Percentiles rank a stretch among this genome's conserved stretches.
Evolutionary conservation across 2,888 invertebrate genomes (phyloP).

Genomic region (Byasa hedistus): DNA sequence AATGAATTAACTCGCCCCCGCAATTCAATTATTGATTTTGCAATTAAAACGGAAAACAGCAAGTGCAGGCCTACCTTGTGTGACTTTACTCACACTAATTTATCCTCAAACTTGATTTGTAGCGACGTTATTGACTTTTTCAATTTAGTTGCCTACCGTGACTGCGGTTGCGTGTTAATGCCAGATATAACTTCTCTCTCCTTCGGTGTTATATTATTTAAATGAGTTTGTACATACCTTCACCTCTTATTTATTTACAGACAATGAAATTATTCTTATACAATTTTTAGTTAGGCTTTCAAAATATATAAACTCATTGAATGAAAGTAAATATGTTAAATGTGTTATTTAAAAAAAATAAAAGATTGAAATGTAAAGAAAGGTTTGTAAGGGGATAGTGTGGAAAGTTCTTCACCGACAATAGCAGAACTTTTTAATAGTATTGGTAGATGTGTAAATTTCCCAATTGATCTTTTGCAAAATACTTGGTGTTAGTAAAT

Average conservation of each 20-base stretch:
- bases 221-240: not conserved
- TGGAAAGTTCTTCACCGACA: too few relatives aligned
- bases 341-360: not conserved
- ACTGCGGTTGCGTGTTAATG: constrained; percentile 23
- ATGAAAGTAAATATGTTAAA: not conserved
- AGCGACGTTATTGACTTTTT: constrained; percentile 54
- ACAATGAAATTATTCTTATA: not conserved
- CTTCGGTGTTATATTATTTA: constrained; percentile 14
- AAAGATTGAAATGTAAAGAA: not conserved
- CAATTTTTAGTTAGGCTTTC: not conserved
- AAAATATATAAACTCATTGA: not conserved
- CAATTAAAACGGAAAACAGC: constrained; percentile 74
- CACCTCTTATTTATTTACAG: not conserved
- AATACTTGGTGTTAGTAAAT: not conserved
- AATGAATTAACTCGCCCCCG: constrained; percentile 64
- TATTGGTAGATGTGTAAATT: too few relatives aligned
- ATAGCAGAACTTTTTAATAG: too few relatives aligned
- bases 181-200: constrained; percentile 33
- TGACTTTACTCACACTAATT: constrained; percentile 45
- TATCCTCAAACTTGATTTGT: constrained; percentile 48
- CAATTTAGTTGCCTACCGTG: constrained; percentile 46
- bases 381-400: too few relatives aligned
- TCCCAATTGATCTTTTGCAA: not conserved
- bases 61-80: constrained; percentile 56
- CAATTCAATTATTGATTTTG: constrained; percentile 77